These are phyloP conservation scores for Lagorchestes hirsutus DNA, from an alignment of 2,797 vertebrate genomes.

Conservation along the genomic window DNA sequence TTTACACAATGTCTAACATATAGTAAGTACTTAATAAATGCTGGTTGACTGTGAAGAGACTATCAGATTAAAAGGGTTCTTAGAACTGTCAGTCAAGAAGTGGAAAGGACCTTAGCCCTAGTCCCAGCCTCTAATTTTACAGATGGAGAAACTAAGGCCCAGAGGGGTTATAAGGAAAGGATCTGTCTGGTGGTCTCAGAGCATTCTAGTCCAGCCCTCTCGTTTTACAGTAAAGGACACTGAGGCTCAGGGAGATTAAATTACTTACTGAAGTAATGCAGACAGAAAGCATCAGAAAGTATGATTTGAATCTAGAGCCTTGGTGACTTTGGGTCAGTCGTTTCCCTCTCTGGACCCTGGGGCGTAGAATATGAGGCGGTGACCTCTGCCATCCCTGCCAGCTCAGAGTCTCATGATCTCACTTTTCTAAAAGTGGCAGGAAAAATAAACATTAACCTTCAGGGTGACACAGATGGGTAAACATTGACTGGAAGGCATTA, in stretches of 20 bases:
- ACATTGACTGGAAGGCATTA: background rate
- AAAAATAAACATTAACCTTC: background rate
- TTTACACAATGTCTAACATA: background rate
- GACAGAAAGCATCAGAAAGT: background rate
- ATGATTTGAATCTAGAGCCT: background rate
- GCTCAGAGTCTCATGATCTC: background rate
- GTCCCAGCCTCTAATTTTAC: background rate
- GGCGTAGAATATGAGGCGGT: background rate
- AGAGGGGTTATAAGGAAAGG: background rate
- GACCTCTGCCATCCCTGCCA: background rate
- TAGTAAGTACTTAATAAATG: background rate
- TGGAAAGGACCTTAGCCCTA: background rate
- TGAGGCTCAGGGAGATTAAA: background rate
- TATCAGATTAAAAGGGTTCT: background rate
- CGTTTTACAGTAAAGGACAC: background rate
- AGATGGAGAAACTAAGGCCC: background rate
- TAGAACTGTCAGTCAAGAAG: background rate
- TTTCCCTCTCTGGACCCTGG: background rate
- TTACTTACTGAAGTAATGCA: background rate
- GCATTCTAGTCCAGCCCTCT: background rate
- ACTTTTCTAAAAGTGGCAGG: background rate
- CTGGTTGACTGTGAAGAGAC: background rate
- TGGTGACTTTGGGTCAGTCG: background rate
- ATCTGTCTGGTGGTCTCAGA: background rate
- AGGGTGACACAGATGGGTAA: background rate